phyloP scores from a whole-genome alignment of 53 echinoderm and acorn worm genomes.

The Paracentrotus lividus region DNA sequence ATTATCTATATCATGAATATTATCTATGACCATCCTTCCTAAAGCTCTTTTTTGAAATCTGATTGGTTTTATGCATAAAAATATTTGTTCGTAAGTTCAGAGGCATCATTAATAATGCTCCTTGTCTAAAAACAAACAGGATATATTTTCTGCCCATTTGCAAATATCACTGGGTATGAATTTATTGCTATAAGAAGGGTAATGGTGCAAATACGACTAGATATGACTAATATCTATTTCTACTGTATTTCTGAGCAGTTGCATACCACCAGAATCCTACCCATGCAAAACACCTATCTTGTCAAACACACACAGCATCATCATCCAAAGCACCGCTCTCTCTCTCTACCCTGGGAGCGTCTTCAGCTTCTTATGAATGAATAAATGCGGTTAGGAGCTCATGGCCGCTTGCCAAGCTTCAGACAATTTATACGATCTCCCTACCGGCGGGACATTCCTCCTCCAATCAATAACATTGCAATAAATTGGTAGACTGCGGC shows the following conservation, averaged over 20 bases:
- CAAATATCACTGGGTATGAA: background rate
- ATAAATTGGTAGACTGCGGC: conserved; percentile 35
- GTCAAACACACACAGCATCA: background rate
- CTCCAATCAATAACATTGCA: conserved; percentile 40
- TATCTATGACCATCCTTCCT: background rate
- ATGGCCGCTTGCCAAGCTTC: conserved; percentile 31
- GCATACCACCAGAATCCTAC: background rate
- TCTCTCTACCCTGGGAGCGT: background rate
- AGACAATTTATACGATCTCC: conserved; percentile 35
- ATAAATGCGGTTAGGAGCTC: conserved; percentile 27
- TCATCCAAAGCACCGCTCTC: background rate
- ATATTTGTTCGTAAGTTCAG: background rate
- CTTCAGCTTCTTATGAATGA: conserved; percentile 19
- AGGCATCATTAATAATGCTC: background rate
- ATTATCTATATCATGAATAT: no score
- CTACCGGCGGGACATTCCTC: conserved; percentile 29
- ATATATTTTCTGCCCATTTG: background rate
- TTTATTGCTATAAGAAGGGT: background rate
- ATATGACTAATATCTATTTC: background rate
- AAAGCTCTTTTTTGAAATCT: background rate
- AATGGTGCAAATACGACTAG: background rate
- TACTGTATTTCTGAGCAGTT: background rate
- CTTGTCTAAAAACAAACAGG: background rate
- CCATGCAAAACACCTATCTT: background rate
- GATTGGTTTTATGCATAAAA: background rate